phyloP scores from a whole-genome alignment of 2,888 invertebrate genomes.

The Bedellia somnulentella region DNA sequence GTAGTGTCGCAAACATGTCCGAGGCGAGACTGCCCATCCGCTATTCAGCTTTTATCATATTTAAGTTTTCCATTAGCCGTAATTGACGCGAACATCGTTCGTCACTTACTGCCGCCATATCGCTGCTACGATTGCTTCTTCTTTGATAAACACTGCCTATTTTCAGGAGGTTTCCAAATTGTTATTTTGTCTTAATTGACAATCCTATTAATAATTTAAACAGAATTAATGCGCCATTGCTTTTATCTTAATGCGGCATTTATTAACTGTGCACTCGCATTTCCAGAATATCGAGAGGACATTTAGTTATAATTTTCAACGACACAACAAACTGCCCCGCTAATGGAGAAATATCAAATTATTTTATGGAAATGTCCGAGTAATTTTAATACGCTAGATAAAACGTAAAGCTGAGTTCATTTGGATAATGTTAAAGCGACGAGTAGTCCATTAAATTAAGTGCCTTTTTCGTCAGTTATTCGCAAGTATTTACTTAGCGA shows the following conservation, averaged over 20 bases:
- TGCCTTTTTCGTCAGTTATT: too few species aligned
- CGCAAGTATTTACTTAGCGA: too few species aligned
- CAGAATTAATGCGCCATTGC: conserved; percentile 46
- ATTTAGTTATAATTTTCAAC: conserved; percentile 43
- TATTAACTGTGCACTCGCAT: conserved; percentile 49
- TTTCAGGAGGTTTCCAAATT: conserved; percentile 36
- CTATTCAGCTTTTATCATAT: conserved; percentile 61
- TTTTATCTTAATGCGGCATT: conserved; percentile 55
- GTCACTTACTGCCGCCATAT: conserved; percentile 47
- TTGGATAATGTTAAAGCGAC: too few species aligned
- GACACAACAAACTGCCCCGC: conserved; percentile 25
- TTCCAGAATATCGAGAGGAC: conserved; percentile 38
- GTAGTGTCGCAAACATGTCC: too few species aligned
- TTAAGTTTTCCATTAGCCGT: conserved; percentile 60
- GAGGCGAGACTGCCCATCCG: too few species aligned
- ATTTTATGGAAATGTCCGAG: conserved; percentile 24
- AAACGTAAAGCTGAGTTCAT: too few species aligned
- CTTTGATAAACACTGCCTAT: conserved; percentile 53
- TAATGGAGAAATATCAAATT: conserved; percentile 49
- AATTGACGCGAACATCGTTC: conserved; percentile 60
- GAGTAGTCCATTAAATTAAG: too few species aligned
- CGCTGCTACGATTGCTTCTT: conserved; percentile 46
- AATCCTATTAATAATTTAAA: conserved; percentile 53
- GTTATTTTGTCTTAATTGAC: conserved; percentile 48
- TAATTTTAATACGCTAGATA: too few species aligned